phyloP scores from a whole-genome alignment of 2,888 invertebrate species.

The Neocrepidodera transversa region DNA sequence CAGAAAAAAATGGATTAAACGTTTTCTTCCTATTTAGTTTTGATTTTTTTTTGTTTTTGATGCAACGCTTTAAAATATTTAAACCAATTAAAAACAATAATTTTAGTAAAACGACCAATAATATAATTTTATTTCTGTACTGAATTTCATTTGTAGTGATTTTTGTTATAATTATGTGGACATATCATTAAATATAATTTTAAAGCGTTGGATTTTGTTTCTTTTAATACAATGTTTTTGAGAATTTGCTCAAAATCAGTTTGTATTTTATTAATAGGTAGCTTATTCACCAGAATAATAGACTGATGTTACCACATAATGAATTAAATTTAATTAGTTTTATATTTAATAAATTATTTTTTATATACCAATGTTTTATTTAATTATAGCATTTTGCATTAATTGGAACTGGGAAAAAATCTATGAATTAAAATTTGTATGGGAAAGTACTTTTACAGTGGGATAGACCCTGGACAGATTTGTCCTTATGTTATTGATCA shows the following conservation, averaged over 20 bases:
- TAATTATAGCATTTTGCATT: too few species aligned
- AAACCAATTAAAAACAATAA: too few species aligned
- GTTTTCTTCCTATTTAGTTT: conserved; percentile 7
- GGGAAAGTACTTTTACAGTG: too few species aligned
- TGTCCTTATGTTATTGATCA: too few species aligned
- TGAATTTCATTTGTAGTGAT: too few species aligned
- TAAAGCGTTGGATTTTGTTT: conserved; percentile 11
- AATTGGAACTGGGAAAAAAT: too few species aligned
- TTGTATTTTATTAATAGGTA: conserved; percentile 34
- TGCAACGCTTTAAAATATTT: conserved; percentile 14
- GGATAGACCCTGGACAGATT: too few species aligned
- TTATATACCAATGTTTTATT: background rate
- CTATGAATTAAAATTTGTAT: too few species aligned
- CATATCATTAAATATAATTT: conserved; percentile 22
- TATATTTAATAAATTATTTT: conserved; percentile 39
- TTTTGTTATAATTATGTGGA: too few species aligned
- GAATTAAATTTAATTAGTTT: conserved; percentile 36
- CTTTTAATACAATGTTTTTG: conserved; percentile 4
- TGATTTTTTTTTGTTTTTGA: conserved; percentile 15
- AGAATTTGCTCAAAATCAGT: conserved; percentile 36
- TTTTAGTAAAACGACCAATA: too few species aligned
- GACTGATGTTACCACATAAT: conserved; percentile 39
- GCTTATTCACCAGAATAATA: conserved; percentile 39
- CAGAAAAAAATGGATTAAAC: conserved; percentile 43
- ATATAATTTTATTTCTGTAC: too few species aligned